phyloP scores from a whole-genome alignment of 2,797 vertebrate genomes.

The Cossypha caffra region DNA sequence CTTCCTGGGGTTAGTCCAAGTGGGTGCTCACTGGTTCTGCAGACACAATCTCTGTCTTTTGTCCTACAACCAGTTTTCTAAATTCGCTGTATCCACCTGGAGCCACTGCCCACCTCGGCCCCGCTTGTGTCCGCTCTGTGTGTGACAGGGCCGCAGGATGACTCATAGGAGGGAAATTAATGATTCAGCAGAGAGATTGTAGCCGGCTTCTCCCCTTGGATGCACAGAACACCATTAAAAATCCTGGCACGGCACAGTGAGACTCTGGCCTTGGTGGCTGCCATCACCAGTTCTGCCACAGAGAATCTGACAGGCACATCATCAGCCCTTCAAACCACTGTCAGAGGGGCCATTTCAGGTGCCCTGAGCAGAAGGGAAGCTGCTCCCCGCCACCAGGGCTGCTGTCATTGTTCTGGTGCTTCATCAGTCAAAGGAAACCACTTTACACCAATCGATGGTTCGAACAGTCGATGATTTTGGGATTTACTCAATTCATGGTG shows the following conservation, averaged over 20 bases:
- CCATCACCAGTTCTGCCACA: not conserved
- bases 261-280: not conserved
- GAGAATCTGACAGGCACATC: not conserved
- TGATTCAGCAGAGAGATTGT: conserved; percentile 19
- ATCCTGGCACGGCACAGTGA: not conserved
- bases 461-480: rapidly evolving
- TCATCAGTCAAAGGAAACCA: not conserved
- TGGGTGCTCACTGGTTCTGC: not conserved
- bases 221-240: not conserved
- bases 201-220: not conserved
- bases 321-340: not conserved
- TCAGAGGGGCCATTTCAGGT: not conserved
- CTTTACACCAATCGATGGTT: rapidly evolving
- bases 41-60: not conserved
- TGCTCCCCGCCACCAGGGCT: not conserved
- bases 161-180: conserved; percentile 1
- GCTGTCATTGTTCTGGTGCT: not conserved
- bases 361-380: not conserved
- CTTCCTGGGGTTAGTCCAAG: not conserved
- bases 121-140: rapidly evolving
- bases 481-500: not conserved
- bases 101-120: not conserved
- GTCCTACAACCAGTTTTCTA: not conserved
- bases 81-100: rapidly evolving
- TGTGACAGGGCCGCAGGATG: conserved; percentile 18